These are phyloP conservation scores for Eolophus roseicapilla DNA, from an alignment of 2,113 vertebrate species.

Conservation along the genomic window DNA sequence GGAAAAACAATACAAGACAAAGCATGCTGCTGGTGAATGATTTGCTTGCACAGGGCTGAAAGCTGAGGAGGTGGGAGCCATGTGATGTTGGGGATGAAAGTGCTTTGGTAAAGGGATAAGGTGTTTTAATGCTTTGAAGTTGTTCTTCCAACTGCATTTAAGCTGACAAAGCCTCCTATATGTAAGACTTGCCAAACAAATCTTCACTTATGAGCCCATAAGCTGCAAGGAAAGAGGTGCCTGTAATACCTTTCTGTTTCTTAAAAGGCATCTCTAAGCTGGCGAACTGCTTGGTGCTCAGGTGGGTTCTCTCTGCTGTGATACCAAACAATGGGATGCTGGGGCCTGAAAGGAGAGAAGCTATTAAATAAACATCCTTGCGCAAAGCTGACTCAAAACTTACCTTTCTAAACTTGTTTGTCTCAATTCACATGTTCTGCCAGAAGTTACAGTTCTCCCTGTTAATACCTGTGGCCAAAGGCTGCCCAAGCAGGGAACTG, in stretches of 20 bases:
- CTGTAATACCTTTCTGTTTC: neutral
- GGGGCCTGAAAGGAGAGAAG: neutral
- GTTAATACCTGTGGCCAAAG: neutral
- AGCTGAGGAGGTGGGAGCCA: neutral
- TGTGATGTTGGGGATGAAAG: neutral
- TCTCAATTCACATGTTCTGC: neutral
- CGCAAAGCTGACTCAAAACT: neutral
- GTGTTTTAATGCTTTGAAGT: neutral
- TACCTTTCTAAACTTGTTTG: neutral
- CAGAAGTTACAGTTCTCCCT: accelerated
- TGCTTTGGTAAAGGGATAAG: neutral
- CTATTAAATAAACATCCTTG: neutral
- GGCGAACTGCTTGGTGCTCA: neutral
- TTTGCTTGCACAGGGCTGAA: neutral
- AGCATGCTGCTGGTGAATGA: neutral
- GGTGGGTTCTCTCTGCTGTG: neutral
- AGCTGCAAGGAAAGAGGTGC: neutral
- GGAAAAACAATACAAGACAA: neutral
- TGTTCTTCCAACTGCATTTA: neutral
- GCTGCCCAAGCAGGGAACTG: neutral
- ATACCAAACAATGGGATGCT: neutral
- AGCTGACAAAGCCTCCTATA: neutral
- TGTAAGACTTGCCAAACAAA: neutral
- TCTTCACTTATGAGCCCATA: neutral
- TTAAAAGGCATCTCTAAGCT: too few relatives aligned